Evolutionary conservation across 2,113 vertebrate species (phyloP), one percentile per base, ranked within the genome.

Genomic region (Dicrurus megarhynchus): DNA sequence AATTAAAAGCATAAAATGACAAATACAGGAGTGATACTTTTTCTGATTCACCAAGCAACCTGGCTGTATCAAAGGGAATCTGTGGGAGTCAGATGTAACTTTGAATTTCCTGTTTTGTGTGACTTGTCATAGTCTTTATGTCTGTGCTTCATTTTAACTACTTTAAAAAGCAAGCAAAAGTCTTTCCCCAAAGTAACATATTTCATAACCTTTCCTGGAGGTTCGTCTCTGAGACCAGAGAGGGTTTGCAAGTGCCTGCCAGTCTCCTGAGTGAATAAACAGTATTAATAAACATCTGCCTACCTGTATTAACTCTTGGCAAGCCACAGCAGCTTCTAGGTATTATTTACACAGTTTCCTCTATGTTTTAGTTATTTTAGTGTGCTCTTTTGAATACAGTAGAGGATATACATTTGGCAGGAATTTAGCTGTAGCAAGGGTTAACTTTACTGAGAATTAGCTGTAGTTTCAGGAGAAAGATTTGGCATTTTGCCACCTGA

Each of bases 71-170:
- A 85, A 93, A 96, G 42, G 52, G 49, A 94, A 78, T 64, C 65
- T 84, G 95, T 86, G 94, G 90, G 90, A 78, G 91, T 97, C 89
- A 89, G 67, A 70, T 9, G 1, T 91, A 77, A 17, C 83, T 97
- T 96, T 74, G 78, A 67, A 86, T 97, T 97, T 97, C 95, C 94
- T 97, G 95, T 61, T 94, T 93, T 96, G 93, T 97, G 79, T 92
- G 80, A 56, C 95, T 94, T 95, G 74, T 96, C 91, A 86, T 70
- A 78, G 59, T 53, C 78, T 88, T 95, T 92, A 94, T 93, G 47
- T 83, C 95, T 88, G 77, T 39, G 53, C 91, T 97, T 94, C 46
- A 69, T 93, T 97, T 97, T 96, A 94, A 79, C 57, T 94, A 18
- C 76, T 95, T 95, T 64, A 94, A 95, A 97, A 97, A 86, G 71